Evolutionary conservation across 2,113 vertebrate species (phyloP), one percentile per base, ranked within the genome.

Genomic region (Gambusia holbrooki): DNA sequence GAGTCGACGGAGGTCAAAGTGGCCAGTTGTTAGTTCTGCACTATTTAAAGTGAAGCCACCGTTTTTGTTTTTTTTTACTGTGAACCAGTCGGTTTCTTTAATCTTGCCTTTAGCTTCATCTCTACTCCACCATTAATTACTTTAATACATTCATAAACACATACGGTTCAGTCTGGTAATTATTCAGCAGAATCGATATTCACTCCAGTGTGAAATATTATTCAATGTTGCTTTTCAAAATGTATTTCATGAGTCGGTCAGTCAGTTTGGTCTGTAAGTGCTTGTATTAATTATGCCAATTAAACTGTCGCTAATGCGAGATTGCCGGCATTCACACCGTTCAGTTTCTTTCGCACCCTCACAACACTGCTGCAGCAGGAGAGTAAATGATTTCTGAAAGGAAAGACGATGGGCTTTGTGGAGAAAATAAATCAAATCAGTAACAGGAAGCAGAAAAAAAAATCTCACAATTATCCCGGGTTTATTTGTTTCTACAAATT

Each of bases 321-420:
- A 77, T 69, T 29, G 72, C 70, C 75, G 66, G 42, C 5, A 51
- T 80, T 48, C 70, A 63, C 35, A 13, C 74, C 30, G 68, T 12
- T 77, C 70, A 29, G 42, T 79, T 74, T 72, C 28, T 75, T 60
- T 12, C 35, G 15, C 77, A 76, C 60, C 45, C 14, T 58, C 45
- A 19, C 45, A 48, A 28, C 45, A 32, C 51, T 65, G 63, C 37
- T 76, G 45, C 40, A 58, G 60, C 62, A 32, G 78, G 45, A 62
- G 42, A 66, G 68, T 25, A 73, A 75, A 83, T 77, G 72, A 42
- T 69, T 25, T 29, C 33, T 27, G 2, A 66, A 71, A 68, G 48
- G 65, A 82, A 81, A 87, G 72, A 78, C 71, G 69, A 73, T 84
- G 40, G 3, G 32, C 69, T 71, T 19, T 62, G 40, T 29, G 19